Percentiles rank a stretch among this genome's conserved stretches.
phyloP scores from a whole-genome alignment of 2,113 vertebrate species.

The Cyanistes caeruleus region DNA sequence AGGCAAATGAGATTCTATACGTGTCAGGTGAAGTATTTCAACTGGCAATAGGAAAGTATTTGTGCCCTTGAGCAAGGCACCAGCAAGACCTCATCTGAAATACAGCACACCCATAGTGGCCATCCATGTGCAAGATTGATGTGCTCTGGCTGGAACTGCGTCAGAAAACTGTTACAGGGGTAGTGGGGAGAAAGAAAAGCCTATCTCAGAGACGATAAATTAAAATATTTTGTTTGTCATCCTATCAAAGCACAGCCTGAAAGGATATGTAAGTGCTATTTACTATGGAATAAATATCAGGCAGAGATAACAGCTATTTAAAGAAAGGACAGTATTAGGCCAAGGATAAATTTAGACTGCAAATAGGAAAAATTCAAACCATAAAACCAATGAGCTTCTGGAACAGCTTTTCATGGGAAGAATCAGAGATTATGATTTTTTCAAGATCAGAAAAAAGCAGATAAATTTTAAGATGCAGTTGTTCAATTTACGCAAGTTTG shows the following conservation, averaged over 20 bases:
- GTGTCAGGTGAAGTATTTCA: not conserved
- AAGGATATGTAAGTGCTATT: constrained; percentile 4
- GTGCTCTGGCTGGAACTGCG: not conserved
- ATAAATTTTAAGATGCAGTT: not conserved
- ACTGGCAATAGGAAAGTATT: not conserved
- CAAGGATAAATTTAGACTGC: constrained; percentile 28
- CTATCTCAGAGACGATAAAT: not conserved
- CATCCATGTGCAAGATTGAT: not conserved
- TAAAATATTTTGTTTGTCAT: constrained; percentile 20
- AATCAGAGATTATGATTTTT: too few relatives aligned
- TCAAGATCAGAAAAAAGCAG: not conserved
- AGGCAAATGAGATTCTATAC: not conserved
- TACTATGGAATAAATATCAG: constrained; percentile 29
- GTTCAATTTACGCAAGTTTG: not conserved
- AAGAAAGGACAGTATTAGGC: not conserved
- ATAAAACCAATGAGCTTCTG: not conserved
- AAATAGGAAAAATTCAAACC: constrained; percentile 15
- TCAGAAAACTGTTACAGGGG: not conserved
- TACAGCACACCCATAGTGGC: not conserved
- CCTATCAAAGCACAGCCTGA: constrained; percentile 20
- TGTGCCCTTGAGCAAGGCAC: not conserved
- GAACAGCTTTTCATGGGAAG: not conserved
- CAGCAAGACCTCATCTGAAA: not conserved
- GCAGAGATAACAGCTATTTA: not conserved
- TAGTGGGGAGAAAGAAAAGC: not conserved